Evolutionary conservation across 2,113 vertebrate genomes (phyloP).

Genomic region (Rhynchomys soricoides): DNA sequence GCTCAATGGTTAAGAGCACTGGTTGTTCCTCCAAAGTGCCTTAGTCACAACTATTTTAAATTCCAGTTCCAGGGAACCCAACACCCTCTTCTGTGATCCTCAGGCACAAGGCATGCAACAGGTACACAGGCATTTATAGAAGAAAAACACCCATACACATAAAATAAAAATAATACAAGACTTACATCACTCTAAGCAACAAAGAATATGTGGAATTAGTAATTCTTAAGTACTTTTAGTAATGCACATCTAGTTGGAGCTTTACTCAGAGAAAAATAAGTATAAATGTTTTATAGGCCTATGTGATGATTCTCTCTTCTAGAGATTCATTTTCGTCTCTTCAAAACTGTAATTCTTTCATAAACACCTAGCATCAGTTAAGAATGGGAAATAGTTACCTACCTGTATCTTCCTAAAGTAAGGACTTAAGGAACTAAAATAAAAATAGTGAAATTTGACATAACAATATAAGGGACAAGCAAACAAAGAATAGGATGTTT

Average conservation of each 20-base stretch:
- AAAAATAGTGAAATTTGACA: constrained; percentile 19
- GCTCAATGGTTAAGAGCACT: not conserved
- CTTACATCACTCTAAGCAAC: constrained; percentile 7
- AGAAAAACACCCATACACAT: not conserved
- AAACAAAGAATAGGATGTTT: not conserved
- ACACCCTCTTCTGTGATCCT: not conserved
- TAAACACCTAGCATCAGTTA: constrained; percentile 39
- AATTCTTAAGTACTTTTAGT: not conserved
- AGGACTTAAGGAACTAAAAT: not conserved
- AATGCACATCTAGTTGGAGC: not conserved
- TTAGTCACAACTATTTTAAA: not conserved
- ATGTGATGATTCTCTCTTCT: not conserved
- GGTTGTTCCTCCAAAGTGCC: not conserved
- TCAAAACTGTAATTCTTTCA: constrained; percentile 40
- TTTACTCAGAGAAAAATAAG: not conserved
- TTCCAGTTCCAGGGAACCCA: not conserved
- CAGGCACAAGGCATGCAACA: no score
- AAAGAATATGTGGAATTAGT: not conserved
- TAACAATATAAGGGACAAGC: not conserved
- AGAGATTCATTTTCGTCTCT: constrained; percentile 27
- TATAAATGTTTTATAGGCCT: constrained; percentile 39
- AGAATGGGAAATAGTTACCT: not conserved
- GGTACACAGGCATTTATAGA: not conserved
- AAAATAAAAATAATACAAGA: not conserved
- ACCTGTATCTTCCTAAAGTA: constrained; percentile 20